Percentiles rank a stretch among this genome's conserved stretches.
phyloP scores from a whole-genome alignment of 2,888 invertebrate genomes.

The Drosophila meridionalis region DNA sequence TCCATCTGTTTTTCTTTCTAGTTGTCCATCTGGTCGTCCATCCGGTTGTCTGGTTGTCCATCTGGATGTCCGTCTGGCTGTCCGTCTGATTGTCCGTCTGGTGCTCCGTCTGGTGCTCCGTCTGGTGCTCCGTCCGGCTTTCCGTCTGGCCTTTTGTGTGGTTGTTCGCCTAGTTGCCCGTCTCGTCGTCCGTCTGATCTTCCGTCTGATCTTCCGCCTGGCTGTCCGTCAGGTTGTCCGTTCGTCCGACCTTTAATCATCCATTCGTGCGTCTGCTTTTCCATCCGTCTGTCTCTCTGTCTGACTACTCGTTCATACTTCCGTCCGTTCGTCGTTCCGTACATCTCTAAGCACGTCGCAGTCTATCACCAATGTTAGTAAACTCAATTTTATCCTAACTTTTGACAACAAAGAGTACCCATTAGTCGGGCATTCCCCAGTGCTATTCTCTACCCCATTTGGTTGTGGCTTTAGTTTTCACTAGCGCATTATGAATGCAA shows the following conservation, averaged over 20 bases:
- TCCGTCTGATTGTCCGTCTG: neutral
- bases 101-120: neutral
- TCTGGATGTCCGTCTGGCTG: neutral
- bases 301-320: neutral
- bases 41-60: neutral
- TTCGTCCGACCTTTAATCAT: too few species aligned
- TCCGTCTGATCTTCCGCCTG: neutral
- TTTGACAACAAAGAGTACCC: neutral
- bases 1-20: neutral
- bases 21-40: neutral
- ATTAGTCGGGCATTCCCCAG: neutral
- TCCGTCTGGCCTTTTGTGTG: neutral
- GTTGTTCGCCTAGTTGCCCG: neutral
- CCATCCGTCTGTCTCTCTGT: neutral
- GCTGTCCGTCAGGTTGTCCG: too few species aligned
- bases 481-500: conserved; percentile 31
- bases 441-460: neutral
- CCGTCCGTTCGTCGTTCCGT: neutral
- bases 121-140: neutral
- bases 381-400: too few species aligned
- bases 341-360: neutral
- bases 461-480: conserved; percentile 13
- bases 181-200: neutral
- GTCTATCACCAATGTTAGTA: too few species aligned
- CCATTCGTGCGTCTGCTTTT: too few species aligned